A percentile compares a stretch with the other conserved stretches of the same genome.
These are phyloP conservation scores for Talpa occidentalis DNA, from an alignment of 2,113 vertebrate genomes.

Conservation along the genomic window DNA sequence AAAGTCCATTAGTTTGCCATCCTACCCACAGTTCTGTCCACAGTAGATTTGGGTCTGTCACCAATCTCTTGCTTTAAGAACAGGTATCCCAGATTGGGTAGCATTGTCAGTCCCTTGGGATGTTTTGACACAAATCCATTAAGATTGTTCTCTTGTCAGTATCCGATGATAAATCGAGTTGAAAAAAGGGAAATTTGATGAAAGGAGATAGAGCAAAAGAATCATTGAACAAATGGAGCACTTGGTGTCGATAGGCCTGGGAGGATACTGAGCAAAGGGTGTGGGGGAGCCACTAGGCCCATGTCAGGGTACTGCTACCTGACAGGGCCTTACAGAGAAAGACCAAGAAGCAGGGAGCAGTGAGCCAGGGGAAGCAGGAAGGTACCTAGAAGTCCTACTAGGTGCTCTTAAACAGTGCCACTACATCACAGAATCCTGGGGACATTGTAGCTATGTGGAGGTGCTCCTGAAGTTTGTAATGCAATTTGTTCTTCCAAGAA, in stretches of 20 bases:
- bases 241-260: background rate
- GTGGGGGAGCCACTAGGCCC: background rate
- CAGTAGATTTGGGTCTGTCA: background rate
- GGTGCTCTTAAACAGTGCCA: background rate
- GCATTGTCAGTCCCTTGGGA: background rate
- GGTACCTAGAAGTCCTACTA: too few relatives aligned
- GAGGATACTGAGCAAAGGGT: background rate
- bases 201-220: background rate
- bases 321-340: background rate
- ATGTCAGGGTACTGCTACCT: background rate
- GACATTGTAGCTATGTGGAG: rapidly evolving
- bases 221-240: background rate
- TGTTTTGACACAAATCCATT: background rate
- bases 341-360: background rate
- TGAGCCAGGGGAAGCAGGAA: too few relatives aligned
- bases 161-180: background rate
- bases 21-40: background rate
- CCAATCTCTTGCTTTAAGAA: background rate
- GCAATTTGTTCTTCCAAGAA: background rate
- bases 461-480: background rate
- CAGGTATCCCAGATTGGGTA: too few relatives aligned
- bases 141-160: background rate
- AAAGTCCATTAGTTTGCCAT: rapidly evolving
- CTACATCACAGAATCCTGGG: too few relatives aligned
- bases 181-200: background rate